phyloP scores from a whole-genome alignment of 2,888 invertebrate genomes.

The Sarcophaga rosellei region DNA sequence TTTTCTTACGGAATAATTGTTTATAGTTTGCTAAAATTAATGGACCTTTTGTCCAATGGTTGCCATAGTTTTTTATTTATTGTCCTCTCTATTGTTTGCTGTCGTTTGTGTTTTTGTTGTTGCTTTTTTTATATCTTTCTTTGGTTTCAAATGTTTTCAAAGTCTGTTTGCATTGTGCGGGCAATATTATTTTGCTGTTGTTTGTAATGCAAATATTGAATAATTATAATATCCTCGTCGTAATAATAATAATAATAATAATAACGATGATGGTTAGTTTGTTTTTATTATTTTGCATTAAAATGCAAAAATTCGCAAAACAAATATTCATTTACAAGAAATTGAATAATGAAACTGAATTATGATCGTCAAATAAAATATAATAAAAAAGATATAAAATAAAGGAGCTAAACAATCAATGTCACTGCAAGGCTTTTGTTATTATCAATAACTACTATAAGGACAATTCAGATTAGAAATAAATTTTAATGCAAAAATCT shows the following conservation, averaged over 20 bases:
- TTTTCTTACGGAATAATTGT: neutral
- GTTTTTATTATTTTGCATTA: constrained; percentile 34
- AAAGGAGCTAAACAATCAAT: constrained; percentile 1
- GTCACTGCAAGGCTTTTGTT: neutral
- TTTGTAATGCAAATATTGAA: constrained; percentile 43
- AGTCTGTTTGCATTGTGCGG: neutral
- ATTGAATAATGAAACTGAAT: neutral
- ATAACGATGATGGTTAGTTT: neutral
- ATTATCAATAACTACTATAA: neutral
- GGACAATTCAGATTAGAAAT: neutral
- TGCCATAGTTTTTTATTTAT: constrained; percentile 11
- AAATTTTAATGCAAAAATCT: too few species aligned
- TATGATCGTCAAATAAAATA: neutral
- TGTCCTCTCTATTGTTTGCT: neutral
- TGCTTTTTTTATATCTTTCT: neutral
- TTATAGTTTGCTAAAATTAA: constrained; percentile 2
- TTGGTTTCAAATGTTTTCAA: neutral
- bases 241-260: too few species aligned
- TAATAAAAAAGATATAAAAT: neutral
- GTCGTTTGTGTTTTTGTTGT: constrained; percentile 9
- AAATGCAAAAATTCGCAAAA: constrained; percentile 8
- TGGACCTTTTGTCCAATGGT: neutral
- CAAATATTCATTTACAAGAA: constrained; percentile 29
- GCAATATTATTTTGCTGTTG: neutral
- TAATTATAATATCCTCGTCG: constrained; percentile 16